phyloP scores from a whole-genome alignment of 2,888 invertebrate species.

The Papilio elwesi region DNA sequence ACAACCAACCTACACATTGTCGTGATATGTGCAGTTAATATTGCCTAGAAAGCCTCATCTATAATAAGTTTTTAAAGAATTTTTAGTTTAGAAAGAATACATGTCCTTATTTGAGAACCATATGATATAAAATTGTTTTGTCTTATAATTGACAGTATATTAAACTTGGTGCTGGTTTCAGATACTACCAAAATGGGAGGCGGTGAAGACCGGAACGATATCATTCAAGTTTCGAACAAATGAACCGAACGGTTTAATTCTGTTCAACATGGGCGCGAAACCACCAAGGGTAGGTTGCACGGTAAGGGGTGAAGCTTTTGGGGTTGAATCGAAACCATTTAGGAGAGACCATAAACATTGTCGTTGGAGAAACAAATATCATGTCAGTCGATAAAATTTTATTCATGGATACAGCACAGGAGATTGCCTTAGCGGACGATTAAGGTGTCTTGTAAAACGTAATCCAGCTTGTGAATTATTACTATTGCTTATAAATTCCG shows the following conservation, averaged over 20 bases:
- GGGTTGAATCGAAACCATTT: constrained; percentile 67
- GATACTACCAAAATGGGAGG: constrained; percentile 96
- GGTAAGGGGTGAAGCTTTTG: constrained; percentile 85
- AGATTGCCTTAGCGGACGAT: constrained; percentile 39
- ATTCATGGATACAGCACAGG: constrained; percentile 38
- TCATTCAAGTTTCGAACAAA: constrained; percentile 98
- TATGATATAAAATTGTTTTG: too few relatives aligned
- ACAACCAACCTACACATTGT: too few relatives aligned
- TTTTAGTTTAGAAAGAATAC: too few relatives aligned
- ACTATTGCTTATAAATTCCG: constrained; percentile 27
- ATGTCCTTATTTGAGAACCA: too few relatives aligned
- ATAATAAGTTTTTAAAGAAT: too few relatives aligned
- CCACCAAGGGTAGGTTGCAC: constrained; percentile 89
- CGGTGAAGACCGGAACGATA: constrained; percentile 93
- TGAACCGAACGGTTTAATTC: constrained; percentile 96
- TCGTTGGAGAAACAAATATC: constrained; percentile 34
- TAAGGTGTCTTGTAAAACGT: constrained; percentile 43
- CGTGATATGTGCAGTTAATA: too few relatives aligned
- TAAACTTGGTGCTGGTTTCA: constrained; percentile 60
- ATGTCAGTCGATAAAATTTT: constrained; percentile 25
- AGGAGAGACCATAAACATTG: constrained; percentile 56
- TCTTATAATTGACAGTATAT: background rate
- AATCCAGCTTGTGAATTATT: background rate
- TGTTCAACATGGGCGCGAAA: constrained; percentile 94
- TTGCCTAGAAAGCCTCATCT: too few relatives aligned